These are phyloP conservation scores for Acipenser transmontanus DNA, from an alignment of 2,797 vertebrate species.

Conservation along the genomic window DNA sequence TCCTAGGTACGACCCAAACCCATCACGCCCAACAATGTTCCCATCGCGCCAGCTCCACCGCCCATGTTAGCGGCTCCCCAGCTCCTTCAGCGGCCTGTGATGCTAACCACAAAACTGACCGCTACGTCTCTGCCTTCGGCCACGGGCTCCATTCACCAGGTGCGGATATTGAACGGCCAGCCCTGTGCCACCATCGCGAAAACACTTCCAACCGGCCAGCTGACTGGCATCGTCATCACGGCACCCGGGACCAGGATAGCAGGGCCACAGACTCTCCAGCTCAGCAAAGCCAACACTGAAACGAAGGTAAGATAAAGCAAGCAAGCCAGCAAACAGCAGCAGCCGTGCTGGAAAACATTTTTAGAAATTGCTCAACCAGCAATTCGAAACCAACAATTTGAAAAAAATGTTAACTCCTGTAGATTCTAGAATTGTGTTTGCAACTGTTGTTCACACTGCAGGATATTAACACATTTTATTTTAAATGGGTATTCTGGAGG, in stretches of 20 bases:
- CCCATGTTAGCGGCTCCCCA: slow-evolving; percentile 97
- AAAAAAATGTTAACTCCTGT: no score
- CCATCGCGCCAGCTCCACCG: slow-evolving; percentile 91
- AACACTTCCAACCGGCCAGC: slow-evolving; percentile 68
- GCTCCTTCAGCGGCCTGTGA: slow-evolving; percentile 89
- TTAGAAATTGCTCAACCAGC: no score
- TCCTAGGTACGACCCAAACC: slow-evolving; percentile 86
- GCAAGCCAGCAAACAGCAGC: no score
- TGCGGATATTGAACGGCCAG: slow-evolving; percentile 94
- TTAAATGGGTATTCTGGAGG: no score
- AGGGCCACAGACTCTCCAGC: slow-evolving; percentile 82
- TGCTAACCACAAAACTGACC: slow-evolving; percentile 89
- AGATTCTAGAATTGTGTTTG: no score
- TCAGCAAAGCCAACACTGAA: slow-evolving; percentile 84
- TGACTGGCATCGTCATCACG: slow-evolving; percentile 95
- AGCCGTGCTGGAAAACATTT: no score
- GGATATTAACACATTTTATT: no score
- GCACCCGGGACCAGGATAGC: slow-evolving; percentile 73
- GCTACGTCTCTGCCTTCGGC: slow-evolving; percentile 74
- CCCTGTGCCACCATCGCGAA: slow-evolving; percentile 75
- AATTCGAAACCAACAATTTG: no score
- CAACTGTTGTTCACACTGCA: no score
- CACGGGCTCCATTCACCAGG: slow-evolving; percentile 89
- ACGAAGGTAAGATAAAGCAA: slow-evolving; percentile 71
- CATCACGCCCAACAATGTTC: slow-evolving; percentile 83